phyloP scores from a whole-genome alignment of 2,888 invertebrate species.

The Brachyopa scutellaris region DNA sequence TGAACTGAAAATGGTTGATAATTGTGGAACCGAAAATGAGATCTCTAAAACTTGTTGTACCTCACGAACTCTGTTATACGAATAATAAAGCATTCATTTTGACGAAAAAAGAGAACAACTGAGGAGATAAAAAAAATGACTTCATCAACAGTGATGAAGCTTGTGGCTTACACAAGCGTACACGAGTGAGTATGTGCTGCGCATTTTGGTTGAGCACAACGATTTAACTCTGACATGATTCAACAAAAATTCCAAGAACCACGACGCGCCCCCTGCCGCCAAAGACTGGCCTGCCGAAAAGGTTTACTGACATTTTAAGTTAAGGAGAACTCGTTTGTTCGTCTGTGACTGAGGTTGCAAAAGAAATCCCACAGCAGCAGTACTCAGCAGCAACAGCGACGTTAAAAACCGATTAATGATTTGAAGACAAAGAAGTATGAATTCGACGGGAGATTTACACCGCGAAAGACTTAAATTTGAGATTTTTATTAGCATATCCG shows the following conservation, averaged over 20 bases:
- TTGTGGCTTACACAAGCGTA: conserved; percentile 10
- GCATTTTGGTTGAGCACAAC: conserved; percentile 21
- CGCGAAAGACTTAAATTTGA: conserved; percentile 7
- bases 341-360: not conserved
- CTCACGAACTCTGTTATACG: conserved; percentile 36
- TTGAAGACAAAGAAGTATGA: conserved; percentile 10
- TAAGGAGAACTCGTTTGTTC: conserved; percentile 30
- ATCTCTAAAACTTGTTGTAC: conserved; percentile 19
- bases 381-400: too few species aligned
- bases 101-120: not conserved
- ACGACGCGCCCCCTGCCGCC: not conserved
- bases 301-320: conserved; percentile 52
- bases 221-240: conserved; percentile 25
- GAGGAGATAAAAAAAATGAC: conserved; percentile 10
- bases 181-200: conserved; percentile 23
- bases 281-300: conserved; percentile 1
- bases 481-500: conserved; percentile 56
- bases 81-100: conserved; percentile 26
- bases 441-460: conserved; percentile 20
- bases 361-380: conserved; percentile 16
- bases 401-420: not conserved
- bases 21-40: not conserved
- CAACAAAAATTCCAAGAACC: conserved; percentile 35
- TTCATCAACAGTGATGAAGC: conserved; percentile 1
- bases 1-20: conserved; percentile 28